phyloP scores from a whole-genome alignment of 2,888 invertebrate genomes.

The Caenorhabditis virilis region DNA sequence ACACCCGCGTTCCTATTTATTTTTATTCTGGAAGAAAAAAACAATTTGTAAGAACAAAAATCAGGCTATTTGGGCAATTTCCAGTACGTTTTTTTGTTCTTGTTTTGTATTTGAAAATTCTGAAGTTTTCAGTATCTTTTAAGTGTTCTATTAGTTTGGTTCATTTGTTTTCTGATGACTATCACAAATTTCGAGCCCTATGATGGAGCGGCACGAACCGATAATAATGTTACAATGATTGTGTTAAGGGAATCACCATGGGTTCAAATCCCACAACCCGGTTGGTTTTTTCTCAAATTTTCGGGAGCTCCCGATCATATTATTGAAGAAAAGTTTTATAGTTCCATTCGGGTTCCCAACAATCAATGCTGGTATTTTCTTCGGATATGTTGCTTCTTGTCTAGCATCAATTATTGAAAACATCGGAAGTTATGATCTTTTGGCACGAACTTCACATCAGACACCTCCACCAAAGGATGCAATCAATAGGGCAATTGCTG shows the following conservation, averaged over 20 bases:
- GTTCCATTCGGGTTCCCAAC: constrained; percentile 57
- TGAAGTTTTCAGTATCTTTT: constrained; percentile 51
- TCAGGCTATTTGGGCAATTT: constrained; percentile 60
- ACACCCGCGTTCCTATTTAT: constrained; percentile 53
- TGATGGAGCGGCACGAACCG: constrained; percentile 50
- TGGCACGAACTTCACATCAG: constrained; percentile 55
- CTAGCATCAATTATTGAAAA: constrained; percentile 58
- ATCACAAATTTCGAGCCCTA: constrained; percentile 50
- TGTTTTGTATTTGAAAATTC: background rate
- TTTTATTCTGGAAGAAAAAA: constrained; percentile 33
- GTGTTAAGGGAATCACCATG: constrained; percentile 53
- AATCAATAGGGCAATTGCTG: constrained; percentile 59
- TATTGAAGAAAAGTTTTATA: constrained; percentile 10
- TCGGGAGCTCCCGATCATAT: background rate
- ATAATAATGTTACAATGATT: constrained; percentile 52
- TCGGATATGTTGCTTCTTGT: constrained; percentile 58
- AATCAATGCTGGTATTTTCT: constrained; percentile 50
- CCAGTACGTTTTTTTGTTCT: constrained; percentile 39
- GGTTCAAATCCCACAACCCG: constrained; percentile 62
- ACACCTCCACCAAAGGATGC: constrained; percentile 53
- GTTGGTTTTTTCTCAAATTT: constrained; percentile 20
- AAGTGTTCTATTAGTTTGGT: constrained; percentile 53
- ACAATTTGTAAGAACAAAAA: constrained; percentile 22
- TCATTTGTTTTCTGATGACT: constrained; percentile 55
- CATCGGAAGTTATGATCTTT: constrained; percentile 47